Conservation (phyloP, 2,797 vertebrate species). For the Sibirionetta formosa region DNA sequence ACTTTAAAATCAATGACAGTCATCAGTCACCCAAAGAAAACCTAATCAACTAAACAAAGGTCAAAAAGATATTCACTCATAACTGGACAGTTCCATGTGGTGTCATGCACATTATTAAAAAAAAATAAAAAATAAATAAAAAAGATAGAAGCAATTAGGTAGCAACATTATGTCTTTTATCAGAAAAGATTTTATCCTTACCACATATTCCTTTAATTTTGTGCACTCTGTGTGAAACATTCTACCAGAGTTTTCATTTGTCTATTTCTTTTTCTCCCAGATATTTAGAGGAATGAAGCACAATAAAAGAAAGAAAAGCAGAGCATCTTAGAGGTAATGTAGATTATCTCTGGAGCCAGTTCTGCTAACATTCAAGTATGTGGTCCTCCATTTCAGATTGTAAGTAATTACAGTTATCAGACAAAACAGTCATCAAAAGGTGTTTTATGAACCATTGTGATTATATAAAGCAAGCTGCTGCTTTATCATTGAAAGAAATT, state of each 20-base stretch:
- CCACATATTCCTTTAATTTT: background rate
- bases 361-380: background rate
- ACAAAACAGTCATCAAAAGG: background rate
- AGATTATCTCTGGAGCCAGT: background rate
- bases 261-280: background rate
- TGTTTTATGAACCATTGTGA: background rate
- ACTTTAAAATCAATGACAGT: slow-evolving; percentile 41
- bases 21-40: slow-evolving; percentile 41
- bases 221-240: background rate
- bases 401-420: slow-evolving; percentile 8
- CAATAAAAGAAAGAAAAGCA: background rate
- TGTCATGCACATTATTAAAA: background rate
- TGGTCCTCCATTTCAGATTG: background rate
- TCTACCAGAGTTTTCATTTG: background rate
- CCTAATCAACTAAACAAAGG: slow-evolving; percentile 13
- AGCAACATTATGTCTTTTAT: background rate
- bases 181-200: background rate
- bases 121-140: background rate
- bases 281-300: background rate
- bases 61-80: background rate
- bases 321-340: background rate
- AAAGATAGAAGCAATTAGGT: background rate
- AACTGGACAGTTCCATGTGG: background rate
- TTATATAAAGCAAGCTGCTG: background rate
- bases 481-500: background rate